Evolutionary conservation across 2,113 vertebrate species (phyloP), one percentile per base, ranked within the genome.

Genomic region (Ranitomeya imitator): DNA sequence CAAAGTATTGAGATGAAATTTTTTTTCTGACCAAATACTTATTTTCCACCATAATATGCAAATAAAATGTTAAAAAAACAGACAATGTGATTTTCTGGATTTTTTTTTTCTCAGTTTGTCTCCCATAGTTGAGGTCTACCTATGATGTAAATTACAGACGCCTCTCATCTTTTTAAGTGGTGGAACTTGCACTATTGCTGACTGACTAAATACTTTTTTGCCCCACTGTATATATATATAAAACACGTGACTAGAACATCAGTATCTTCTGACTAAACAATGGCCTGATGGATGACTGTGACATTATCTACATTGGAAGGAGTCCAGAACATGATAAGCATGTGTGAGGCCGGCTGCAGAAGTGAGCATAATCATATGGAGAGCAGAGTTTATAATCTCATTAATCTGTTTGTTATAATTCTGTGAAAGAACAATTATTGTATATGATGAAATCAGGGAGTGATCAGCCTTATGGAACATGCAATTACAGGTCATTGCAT

Each of bases 401-500:
- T 52, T 0, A 45, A 51, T 76, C 73, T 76, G 15, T 31, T 52
- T 37, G 45, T 76, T 18, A 76, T 19, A 21, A 52, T 76, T 76
- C 73, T 19, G 37, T 18, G 71, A 23, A 74, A 51, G 14, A 74
- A 45, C 71, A 74, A 74, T 74, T 45, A 74, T 37, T 18, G 15
- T 74, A 45, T 19, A 74, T 76, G 73, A 52, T 11, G 73, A 76
- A 76, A 76, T 52, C 45, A 76, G 73, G 73, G 73, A 76, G 73
- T 76, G 37, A 76, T 76, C 31, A 51, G 9, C 26, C 7, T 52
- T 76, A 76, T 37, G 9, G 73, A 19, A 11, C 7, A 9, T 76
- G 21, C 18, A 76, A 76, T 51, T 52, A 51, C 73, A 52, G 37
- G 73, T 21, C 51, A 76, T 76, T 76, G 51, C 45, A 76, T 76